These are phyloP conservation scores for Callospermophilus lateralis DNA, from an alignment of 2,113 vertebrate genomes.

Conservation along the genomic window DNA sequence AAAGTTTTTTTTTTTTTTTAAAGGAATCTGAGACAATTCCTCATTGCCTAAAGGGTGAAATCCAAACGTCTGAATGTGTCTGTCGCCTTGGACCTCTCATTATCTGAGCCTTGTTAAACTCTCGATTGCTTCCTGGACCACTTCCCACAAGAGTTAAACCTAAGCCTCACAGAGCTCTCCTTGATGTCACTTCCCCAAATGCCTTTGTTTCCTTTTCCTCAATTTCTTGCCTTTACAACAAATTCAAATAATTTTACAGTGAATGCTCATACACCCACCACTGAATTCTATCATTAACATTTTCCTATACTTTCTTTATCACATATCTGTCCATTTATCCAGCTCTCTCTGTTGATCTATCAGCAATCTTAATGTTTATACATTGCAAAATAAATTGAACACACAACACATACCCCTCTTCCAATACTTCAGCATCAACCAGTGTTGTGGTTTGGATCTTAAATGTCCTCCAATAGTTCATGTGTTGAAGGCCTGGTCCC, in stretches of 20 bases:
- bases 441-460: not conserved
- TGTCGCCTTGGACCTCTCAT: not conserved
- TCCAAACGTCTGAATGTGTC: slow-evolving; percentile 5
- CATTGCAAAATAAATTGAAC: slow-evolving; percentile 35
- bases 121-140: not conserved
- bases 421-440: not conserved
- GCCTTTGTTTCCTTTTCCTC: slow-evolving; percentile 1
- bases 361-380: slow-evolving; percentile 30
- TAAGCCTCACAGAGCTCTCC: slow-evolving; percentile 14
- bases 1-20: too few relatives aligned
- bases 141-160: slow-evolving; percentile 28
- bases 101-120: slow-evolving; percentile 8
- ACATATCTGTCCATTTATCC: not conserved
- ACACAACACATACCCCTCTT: not conserved
- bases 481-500: not conserved
- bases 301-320: slow-evolving; percentile 45
- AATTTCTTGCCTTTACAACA: not conserved
- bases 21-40: slow-evolving; percentile 22
- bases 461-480: not conserved
- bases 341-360: slow-evolving; percentile 16
- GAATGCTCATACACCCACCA: not conserved
- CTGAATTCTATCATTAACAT: slow-evolving; percentile 40
- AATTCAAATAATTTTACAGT: slow-evolving; percentile 59
- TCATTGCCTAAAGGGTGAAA: not conserved
- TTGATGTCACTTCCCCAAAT: not conserved